These are phyloP conservation scores for Lepetodrilus schrolli DNA, from an alignment of 2,888 invertebrate species.

Conservation along the genomic window DNA sequence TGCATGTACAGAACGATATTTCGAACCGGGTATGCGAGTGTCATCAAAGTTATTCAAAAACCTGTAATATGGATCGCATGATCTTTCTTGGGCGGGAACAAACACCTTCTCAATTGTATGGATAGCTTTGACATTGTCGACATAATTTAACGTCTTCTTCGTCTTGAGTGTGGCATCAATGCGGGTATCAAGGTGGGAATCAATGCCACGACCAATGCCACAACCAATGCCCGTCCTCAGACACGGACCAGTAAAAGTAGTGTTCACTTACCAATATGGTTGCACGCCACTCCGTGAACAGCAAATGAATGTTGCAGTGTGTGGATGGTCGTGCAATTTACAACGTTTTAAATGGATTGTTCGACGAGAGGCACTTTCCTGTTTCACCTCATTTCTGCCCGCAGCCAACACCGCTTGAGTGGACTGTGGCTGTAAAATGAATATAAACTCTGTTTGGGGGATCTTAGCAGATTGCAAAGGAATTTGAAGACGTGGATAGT, in stretches of 20 bases:
- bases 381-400: not conserved
- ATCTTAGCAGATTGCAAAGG: not conserved
- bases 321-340: not conserved
- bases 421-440: slow-evolving; percentile 6
- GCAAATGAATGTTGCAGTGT: not conserved
- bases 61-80: too few relatives aligned
- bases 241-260: not conserved
- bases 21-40: too few relatives aligned
- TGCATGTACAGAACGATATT: too few relatives aligned
- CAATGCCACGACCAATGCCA: too few relatives aligned
- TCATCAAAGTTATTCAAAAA: too few relatives aligned
- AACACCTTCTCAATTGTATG: too few relatives aligned
- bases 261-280: not conserved
- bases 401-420: not conserved
- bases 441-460: not conserved
- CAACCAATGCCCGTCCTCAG: not conserved
- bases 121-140: too few relatives aligned
- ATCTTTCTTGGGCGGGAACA: too few relatives aligned
- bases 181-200: too few relatives aligned
- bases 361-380: not conserved
- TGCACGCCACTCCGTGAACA: not conserved
- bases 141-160: too few relatives aligned
- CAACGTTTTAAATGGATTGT: slow-evolving; percentile 9
- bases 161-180: too few relatives aligned
- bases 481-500: too few relatives aligned